These are phyloP conservation scores for Ciconia maguari DNA, from an alignment of 2,113 vertebrate genomes.

Conservation along the genomic window DNA sequence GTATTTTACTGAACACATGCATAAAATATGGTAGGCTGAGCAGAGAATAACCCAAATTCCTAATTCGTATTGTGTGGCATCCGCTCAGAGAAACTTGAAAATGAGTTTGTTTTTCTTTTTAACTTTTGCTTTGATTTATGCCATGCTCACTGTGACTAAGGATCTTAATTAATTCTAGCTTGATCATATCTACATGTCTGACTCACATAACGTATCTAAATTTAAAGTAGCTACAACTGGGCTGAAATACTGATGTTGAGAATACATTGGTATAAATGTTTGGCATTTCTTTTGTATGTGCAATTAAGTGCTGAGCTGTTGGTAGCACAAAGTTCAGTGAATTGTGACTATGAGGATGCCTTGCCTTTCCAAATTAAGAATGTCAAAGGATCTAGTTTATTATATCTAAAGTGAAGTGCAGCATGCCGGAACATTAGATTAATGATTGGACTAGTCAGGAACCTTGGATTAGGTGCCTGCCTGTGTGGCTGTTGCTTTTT, in stretches of 20 bases:
- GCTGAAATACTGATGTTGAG: background rate
- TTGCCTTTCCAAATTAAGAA: background rate
- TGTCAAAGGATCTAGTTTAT: background rate
- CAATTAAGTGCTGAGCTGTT: background rate
- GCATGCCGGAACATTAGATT: background rate
- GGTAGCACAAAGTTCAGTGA: background rate
- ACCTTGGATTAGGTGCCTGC: background rate
- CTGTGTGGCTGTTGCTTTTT: background rate
- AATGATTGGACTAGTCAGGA: background rate
- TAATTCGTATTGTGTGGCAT: background rate
- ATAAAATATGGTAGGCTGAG: conserved; percentile 2
- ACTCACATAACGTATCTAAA: background rate
- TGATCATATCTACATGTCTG: background rate
- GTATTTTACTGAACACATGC: conserved; percentile 26
- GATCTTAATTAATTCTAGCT: background rate
- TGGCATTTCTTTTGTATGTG: background rate
- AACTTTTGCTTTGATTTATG: conserved; percentile 35
- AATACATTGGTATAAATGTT: background rate
- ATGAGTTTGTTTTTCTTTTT: background rate
- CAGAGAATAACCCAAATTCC: conserved; percentile 1
- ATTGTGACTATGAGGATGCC: background rate
- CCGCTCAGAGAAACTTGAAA: background rate
- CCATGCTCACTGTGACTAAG: background rate
- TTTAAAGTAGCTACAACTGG: background rate
- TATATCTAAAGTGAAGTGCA: background rate